Evolutionary conservation across 1,140 invertebrate genomes (phyloP).

Genomic region (Euwallacea fornicatus): DNA sequence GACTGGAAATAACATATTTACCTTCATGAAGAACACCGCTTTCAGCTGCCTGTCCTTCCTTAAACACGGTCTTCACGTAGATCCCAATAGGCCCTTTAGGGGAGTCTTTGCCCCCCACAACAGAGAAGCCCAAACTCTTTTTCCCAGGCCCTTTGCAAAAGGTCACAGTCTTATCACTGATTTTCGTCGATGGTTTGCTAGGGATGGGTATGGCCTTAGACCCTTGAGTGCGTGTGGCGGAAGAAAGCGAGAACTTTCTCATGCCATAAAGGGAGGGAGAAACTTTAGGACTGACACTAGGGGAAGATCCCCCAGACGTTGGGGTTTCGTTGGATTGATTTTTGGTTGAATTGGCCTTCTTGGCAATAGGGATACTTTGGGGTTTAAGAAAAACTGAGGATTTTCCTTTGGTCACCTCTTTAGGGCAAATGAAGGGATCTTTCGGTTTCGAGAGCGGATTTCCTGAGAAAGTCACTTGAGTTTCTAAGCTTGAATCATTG

Average conservation of each 20-base stretch:
- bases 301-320: not conserved
- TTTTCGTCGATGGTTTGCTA: constrained; percentile 4
- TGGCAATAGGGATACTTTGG: not conserved
- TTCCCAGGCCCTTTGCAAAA: constrained; percentile 73
- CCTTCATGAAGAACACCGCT: constrained; percentile 66
- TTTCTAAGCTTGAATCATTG: constrained; percentile 24
- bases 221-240: not conserved
- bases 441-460: constrained; percentile 13
- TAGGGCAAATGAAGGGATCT: not conserved
- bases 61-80: constrained; percentile 82
- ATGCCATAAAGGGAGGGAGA: constrained; percentile 39
- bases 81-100: constrained; percentile 78
- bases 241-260: constrained; percentile 45
- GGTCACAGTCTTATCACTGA: constrained; percentile 54
- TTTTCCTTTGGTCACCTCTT: constrained; percentile 12
- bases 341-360: not conserved
- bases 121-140: constrained; percentile 74
- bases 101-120: constrained; percentile 77
- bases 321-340: constrained; percentile 1
- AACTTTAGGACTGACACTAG: not conserved
- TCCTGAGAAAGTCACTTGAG: constrained; percentile 37
- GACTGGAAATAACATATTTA: constrained; percentile 35
- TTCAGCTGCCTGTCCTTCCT: constrained; percentile 71
- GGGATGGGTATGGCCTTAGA: constrained; percentile 14
- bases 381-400: constrained; percentile 1